Evolutionary conservation across 2,888 invertebrate species (phyloP), one percentile per base, ranked within the genome.

Genomic region (Drosophila subsilvestris): DNA sequence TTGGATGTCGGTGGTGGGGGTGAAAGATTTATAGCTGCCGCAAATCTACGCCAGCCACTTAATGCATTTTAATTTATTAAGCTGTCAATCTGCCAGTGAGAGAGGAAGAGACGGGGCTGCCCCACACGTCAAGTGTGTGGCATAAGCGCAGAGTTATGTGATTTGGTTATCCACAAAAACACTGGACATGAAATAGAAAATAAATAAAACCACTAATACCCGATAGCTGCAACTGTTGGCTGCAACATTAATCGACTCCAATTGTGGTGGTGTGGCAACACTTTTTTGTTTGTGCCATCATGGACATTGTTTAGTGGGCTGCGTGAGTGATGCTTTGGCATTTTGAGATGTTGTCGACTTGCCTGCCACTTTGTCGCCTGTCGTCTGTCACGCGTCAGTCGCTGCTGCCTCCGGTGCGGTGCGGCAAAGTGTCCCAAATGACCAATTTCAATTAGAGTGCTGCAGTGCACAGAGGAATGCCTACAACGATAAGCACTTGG

Each of bases 61-160:
- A 87, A 87, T 86, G 87, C 85, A 87, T 74, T 86, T 86, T 87
- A 86, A 86, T 86, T 86, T 86, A 85, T 86, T 86, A 86, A 87
- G 82, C 82, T 86, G 85, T 86, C 85, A 85, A 85, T 86, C 77
- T 68, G 72, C 62, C 69, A 65, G 59, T 7, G 17, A 43, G 32
- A 20, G 20, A 20, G 20, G 3, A 3, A 20, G 20, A 20, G 20
- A 20, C 2, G 3, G 20, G 3, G 20, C n/a, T n/a, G n/a, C n/a
- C 22, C n/a, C 48, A 9, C 47, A 17, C 42, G 12, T 20, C 53
- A 65, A 27, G 47, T 65, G 65, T 54, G 63, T 48, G 43, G 42
- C 50, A 43, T 66, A 44, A 25, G 67, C 58, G 20, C 27, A 44
- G 67, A 56, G 66, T 55, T 50, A 66, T 65, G 48, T 43, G 55